Evolutionary conservation across 2,797 vertebrate species (phyloP), one percentile per base, ranked within the genome.

Genomic region (Toxotes lorentzi): DNA sequence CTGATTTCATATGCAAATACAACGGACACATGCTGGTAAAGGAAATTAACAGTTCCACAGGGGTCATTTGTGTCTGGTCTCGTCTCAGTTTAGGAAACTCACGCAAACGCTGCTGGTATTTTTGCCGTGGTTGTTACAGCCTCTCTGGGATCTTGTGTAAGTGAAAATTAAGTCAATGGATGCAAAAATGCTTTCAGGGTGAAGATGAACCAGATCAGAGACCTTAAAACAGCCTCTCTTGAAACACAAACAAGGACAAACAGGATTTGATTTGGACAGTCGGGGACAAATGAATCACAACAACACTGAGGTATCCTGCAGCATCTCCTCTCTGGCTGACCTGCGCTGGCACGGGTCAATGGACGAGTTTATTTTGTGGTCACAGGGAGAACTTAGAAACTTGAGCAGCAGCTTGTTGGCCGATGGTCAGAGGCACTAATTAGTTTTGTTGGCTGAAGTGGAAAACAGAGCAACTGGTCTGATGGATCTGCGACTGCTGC

Each of bases 1-100:
- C 66, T 65, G 62, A 82, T 86, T 88, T 78, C 69, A 84, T 65
- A 69, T 63, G 64, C 76, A 83, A 87, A 86, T 86, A 68, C 76
- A 84, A 73, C 2, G 38, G 68, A 70, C 59, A 38, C 76, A 68
- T 4, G 64, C 71, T 56, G 83, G 74, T 72, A 30, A 74, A 72
- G 56, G 35, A 69, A 85, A 87, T 76, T 8, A 88, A 35, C 66
- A 34, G 30, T 27, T 67, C 47, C 70, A 69, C 50, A 6, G 65
- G 56, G 79, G 79, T 87, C 57, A 76, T 72, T 75, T 45, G 40
- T 62, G 54, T 56, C 43, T 47, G 48, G 3, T 70, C 58, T 74
- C n/a, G 40, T 61, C 74, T 74, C 76, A 60, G 1, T 54, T 77
- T 64, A 23, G n/a, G 30, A 60, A 56, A 41, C 27, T 76, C 75